Conservation (phyloP, 2,113 vertebrate species). For the Silurus asotus region DNA sequence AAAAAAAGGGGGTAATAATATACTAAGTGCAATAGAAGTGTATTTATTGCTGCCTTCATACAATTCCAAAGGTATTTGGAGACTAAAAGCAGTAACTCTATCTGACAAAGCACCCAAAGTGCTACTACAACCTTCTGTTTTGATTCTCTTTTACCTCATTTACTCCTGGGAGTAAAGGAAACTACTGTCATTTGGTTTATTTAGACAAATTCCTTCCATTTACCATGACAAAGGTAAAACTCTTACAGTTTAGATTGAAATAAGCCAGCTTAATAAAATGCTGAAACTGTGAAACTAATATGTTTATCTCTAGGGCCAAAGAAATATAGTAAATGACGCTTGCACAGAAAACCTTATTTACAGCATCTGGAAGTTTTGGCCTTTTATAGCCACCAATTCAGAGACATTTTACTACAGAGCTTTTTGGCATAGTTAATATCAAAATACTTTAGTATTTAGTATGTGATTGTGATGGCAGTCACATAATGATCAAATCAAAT, state of each 20-base stretch:
- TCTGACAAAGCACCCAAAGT: background rate
- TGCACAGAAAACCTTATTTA: background rate
- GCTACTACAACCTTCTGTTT: conserved; percentile 3
- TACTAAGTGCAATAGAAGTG: background rate
- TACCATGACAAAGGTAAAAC: conserved; percentile 54
- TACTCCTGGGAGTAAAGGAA: conserved; percentile 36
- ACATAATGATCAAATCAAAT: background rate
- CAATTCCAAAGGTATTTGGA: conserved; percentile 27
- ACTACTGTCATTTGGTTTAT: conserved; percentile 60
- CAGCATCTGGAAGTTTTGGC: background rate
- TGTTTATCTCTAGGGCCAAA: background rate
- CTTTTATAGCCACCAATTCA: background rate
- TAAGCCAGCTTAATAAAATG: background rate
- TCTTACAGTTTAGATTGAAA: conserved; percentile 59
- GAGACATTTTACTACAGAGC: background rate
- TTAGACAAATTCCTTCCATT: conserved; percentile 49
- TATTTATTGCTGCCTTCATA: background rate
- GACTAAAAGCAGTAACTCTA: background rate
- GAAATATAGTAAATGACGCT: background rate
- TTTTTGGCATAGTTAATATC: background rate
- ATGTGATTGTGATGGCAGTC: background rate
- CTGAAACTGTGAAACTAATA: conserved; percentile 46
- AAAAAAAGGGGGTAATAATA: conserved; percentile 20
- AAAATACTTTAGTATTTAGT: background rate
- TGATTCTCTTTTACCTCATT: conserved; percentile 21